Evolutionary conservation across 2,797 vertebrate genomes (phyloP), one percentile per base, ranked within the genome.

Genomic region (Alexandromys oeconomus): DNA sequence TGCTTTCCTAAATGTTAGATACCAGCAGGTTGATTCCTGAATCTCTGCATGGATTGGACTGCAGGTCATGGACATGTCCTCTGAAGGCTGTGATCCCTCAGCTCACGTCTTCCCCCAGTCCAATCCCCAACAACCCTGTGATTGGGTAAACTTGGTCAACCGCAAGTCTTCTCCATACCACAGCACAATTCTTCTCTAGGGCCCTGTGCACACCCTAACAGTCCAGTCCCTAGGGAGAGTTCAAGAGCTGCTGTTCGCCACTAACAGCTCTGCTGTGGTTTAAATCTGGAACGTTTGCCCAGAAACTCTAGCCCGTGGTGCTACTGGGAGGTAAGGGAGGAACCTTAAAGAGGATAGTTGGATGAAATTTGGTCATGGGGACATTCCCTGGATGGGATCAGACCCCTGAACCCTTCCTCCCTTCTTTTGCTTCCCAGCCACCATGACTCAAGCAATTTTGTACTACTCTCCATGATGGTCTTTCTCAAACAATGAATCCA

Each of bases 1-100:
- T 86, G 54, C 69, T 84, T 93, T 89, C 23, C 37, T 88, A 73
- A 78, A 73, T 96, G 79, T 94, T 82, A 96, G 96, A 96, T 94
- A 34, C 10, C 81, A 92, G 73, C 15, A 31, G 7, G 46, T 94
- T 27, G 25, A 89, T 96, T 13, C 74, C 34, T 77, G 73, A 5
- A 34, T 73, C 46, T 81, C 65, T 73, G 57, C 54, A 2, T 67
- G 34, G 89, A 63, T 94, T 91, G 96, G 77, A 69, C 92, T 88
- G 48, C 17, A 13, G 43, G 76, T 86, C 92, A 91, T 57, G 93
- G 95, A 93, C 57, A 48, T 37, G 89, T 91, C 65, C 81, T 23
- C n/a, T 61, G 11, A 96, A 87, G 92, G 79, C 46, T n/a, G 40
- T 93, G 93, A 71, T 51, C 29, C 91, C 0, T 86, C 15, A 5